Evolutionary conservation across 1,140 invertebrate genomes (phyloP).

Genomic region (Lepidostoma basale): DNA sequence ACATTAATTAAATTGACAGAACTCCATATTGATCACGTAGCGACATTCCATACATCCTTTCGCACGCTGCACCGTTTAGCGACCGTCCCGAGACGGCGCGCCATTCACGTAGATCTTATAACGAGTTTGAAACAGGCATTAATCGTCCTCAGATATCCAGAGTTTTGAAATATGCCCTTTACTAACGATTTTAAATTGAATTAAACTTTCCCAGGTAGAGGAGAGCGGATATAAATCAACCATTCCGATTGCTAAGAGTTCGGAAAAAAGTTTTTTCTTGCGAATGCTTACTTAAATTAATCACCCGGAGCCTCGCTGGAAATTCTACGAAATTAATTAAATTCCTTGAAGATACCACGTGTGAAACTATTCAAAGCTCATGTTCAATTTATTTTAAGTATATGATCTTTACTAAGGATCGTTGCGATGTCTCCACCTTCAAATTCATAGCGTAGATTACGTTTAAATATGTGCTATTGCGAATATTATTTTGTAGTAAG

Average conservation of each 20-base stretch:
- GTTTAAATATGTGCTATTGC: no score
- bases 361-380: neutral
- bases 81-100: no score
- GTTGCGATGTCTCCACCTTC: no score
- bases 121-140: slow-evolving; percentile 6
- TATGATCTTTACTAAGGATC: no score
- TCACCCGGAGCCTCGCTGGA: neutral
- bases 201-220: slow-evolving; percentile 13
- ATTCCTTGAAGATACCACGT: neutral
- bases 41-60: no score
- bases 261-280: slow-evolving; percentile 6
- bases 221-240: slow-evolving; percentile 4
- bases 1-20: no score
- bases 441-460: no score
- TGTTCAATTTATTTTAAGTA: no score
- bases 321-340: slow-evolving; percentile 1
- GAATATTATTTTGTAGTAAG: no score
- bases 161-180: slow-evolving; percentile 16
- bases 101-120: no score
- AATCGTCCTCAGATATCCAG: neutral
- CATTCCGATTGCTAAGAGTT: neutral
- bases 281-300: slow-evolving; percentile 19
- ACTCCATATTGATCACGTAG: no score
- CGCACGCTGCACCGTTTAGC: no score
- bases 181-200: slow-evolving; percentile 22